Evolutionary conservation across 1,140 invertebrate genomes (phyloP).

Genomic region (Drosophila prosaltans): DNA sequence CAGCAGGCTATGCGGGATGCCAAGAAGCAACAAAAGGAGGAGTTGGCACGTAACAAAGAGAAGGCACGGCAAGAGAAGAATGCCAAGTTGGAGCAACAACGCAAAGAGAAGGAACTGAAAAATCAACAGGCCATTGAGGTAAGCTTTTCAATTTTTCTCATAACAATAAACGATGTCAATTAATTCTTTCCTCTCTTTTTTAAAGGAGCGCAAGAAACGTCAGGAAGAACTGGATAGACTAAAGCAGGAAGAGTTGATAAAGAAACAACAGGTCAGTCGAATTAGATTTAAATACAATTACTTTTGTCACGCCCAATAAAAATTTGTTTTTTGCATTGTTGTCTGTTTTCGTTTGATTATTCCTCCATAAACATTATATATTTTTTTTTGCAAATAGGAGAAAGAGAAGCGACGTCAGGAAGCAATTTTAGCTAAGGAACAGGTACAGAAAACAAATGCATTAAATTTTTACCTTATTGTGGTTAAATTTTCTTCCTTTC

Average conservation of each 20-base stretch:
- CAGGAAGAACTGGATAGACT: slow-evolving; percentile 93
- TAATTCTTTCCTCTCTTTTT: slow-evolving; percentile 18
- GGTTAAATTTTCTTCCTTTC: background rate
- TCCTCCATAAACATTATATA: background rate
- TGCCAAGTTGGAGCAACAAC: slow-evolving; percentile 90
- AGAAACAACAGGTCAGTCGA: slow-evolving; percentile 90
- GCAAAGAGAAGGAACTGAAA: slow-evolving; percentile 89
- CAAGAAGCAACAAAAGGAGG: slow-evolving; percentile 85
- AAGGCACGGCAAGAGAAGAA: slow-evolving; percentile 87
- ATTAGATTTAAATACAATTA: background rate
- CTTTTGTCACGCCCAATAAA: slow-evolving; percentile 9
- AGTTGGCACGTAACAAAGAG: slow-evolving; percentile 83
- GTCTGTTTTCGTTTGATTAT: slow-evolving; percentile 10
- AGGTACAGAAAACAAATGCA: slow-evolving; percentile 86
- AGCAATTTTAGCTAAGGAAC: slow-evolving; percentile 93
- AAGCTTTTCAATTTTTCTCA: background rate
- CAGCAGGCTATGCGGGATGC: slow-evolving; percentile 87
- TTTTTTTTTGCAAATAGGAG: slow-evolving; percentile 87
- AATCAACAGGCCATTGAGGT: slow-evolving; percentile 89
- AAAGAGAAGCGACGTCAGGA: slow-evolving; percentile 94
- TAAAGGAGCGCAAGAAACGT: slow-evolving; percentile 91
- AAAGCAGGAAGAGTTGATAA: slow-evolving; percentile 91
- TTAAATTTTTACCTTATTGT: slow-evolving; percentile 25
- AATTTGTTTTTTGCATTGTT: slow-evolving; percentile 16
- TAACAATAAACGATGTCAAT: background rate